A percentile compares a stretch with the other conserved stretches of the same genome.
phyloP scores from a whole-genome alignment of 2,888 invertebrate genomes.

The Tillus elongatus region DNA sequence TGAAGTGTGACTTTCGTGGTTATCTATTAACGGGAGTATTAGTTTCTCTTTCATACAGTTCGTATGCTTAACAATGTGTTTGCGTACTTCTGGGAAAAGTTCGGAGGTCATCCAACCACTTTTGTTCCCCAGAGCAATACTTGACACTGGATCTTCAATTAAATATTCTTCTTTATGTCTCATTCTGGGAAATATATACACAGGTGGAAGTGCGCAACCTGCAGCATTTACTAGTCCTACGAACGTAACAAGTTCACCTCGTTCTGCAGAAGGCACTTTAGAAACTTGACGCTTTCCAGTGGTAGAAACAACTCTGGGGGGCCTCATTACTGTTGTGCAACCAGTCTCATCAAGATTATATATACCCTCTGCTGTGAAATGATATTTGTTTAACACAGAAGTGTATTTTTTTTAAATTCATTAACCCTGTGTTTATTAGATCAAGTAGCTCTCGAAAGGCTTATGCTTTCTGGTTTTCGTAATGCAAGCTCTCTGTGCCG shows the following conservation, averaged over 20 bases:
- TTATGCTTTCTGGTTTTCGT: constrained; percentile 25
- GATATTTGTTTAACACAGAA: constrained; percentile 11
- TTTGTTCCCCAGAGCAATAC: constrained; percentile 17
- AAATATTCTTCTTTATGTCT: constrained; percentile 18
- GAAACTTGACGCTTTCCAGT: too few relatives aligned
- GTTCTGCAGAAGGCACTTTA: constrained; percentile 14
- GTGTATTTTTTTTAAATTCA: constrained; percentile 22
- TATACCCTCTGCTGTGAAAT: constrained; percentile 19
- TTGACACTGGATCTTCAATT: constrained; percentile 16
- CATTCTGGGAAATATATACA: constrained; percentile 19
- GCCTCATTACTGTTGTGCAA: constrained; percentile 23
- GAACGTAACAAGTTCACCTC: constrained; percentile 17
- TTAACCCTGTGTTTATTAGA: constrained; percentile 24
- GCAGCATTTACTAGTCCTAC: too few relatives aligned
- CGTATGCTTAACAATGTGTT: constrained; percentile 14
- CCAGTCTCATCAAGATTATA: constrained; percentile 25
- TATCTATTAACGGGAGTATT: too few relatives aligned
- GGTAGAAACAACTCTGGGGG: constrained; percentile 22
- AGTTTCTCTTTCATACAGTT: too few relatives aligned
- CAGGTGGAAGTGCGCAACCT: constrained; percentile 17
- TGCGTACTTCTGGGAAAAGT: constrained; percentile 15
- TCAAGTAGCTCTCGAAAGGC: too few relatives aligned
- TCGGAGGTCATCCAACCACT: constrained; percentile 20
- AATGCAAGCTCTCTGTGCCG: too few relatives aligned
- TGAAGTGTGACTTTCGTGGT: constrained; percentile 13